Evolutionary conservation across 2,888 invertebrate species (phyloP), one percentile per base, ranked within the genome.

Genomic region (Litoditis marina): DNA sequence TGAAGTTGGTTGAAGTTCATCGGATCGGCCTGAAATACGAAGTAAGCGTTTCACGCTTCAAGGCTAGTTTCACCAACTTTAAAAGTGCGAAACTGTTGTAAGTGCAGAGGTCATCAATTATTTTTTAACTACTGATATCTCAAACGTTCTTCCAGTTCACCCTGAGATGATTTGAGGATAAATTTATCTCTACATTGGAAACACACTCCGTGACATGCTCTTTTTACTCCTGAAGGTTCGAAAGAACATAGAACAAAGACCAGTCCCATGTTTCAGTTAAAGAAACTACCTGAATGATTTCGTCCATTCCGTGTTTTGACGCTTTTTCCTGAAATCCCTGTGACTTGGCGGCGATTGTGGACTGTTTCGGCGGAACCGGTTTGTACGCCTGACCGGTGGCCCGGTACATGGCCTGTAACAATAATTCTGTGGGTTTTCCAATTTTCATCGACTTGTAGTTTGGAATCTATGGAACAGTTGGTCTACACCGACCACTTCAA

Each of bases 341-440:
- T 3, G 78, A 76, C 55, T 79, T 80, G 19, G 75, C 73, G 30
- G 75, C 69, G 72, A 83, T 58, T 77, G 74, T 65, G 22, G 79
- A 78, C 55, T 80, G 81, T 66, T 83, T 84, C 0, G 94, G 94
- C 7, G 96, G 95, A 2, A 94, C 92, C 7, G 98, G 98, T 84
- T 98, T 98, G 85, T 98, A 95, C 56, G 94, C 92, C 85, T 99
- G 98, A 5, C 98, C 98, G 1, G 98, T 99, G n/a, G 98, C 98
- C 77, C 98, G 88, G 85, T 96, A 98, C 87, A 98, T 88, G 2
- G 96, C 96, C 71, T 75, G 44, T 13, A 52, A 28, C n/a, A n/a
- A 16, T 22, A 19, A 2, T 25, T 2, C 36, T 22, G n/a, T n/a
- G n/a, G n/a, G n/a, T n/a, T n/a, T 36, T 36, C 39, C 39, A 36